These are phyloP conservation scores for Tinea trinotella DNA, from an alignment of 2,888 invertebrate genomes.

Conservation along the genomic window DNA sequence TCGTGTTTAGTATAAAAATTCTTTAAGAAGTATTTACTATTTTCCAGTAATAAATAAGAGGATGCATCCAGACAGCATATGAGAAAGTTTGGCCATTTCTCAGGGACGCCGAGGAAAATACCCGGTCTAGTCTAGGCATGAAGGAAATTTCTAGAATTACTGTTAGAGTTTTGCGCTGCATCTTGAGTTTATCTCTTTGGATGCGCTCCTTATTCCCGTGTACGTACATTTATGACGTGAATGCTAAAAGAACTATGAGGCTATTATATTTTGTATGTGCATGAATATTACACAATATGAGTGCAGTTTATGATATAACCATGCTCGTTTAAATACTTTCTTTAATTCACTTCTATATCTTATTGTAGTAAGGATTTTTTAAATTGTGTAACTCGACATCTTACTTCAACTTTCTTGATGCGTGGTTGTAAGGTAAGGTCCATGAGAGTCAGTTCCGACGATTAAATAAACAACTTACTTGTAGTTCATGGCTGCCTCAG, in stretches of 20 bases:
- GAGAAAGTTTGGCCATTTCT: slow-evolving; percentile 41
- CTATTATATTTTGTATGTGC: background rate
- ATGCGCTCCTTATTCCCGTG: background rate
- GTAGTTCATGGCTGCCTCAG: no score
- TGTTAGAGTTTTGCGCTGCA: slow-evolving; percentile 11
- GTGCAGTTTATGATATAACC: no score
- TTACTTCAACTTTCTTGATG: no score
- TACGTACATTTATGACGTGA: background rate
- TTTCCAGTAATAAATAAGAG: slow-evolving; percentile 31
- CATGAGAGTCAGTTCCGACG: no score
- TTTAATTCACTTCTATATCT: no score
- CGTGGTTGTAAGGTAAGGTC: no score
- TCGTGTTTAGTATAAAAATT: slow-evolving; percentile 21
- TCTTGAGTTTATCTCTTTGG: slow-evolving; percentile 13
- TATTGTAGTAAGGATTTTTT: no score
- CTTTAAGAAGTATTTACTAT: slow-evolving; percentile 25
- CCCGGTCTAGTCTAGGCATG: slow-evolving; percentile 21
- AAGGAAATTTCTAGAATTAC: slow-evolving; percentile 17
- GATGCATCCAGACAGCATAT: slow-evolving; percentile 29
- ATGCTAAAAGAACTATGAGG: background rate
- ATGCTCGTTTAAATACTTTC: no score
- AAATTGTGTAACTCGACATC: no score
- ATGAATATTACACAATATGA: no score
- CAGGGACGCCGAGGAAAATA: slow-evolving; percentile 30
- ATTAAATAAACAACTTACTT: no score